Conservation (phyloP, 2,113 vertebrate genomes). For the Festucalex cinctus region DNA sequence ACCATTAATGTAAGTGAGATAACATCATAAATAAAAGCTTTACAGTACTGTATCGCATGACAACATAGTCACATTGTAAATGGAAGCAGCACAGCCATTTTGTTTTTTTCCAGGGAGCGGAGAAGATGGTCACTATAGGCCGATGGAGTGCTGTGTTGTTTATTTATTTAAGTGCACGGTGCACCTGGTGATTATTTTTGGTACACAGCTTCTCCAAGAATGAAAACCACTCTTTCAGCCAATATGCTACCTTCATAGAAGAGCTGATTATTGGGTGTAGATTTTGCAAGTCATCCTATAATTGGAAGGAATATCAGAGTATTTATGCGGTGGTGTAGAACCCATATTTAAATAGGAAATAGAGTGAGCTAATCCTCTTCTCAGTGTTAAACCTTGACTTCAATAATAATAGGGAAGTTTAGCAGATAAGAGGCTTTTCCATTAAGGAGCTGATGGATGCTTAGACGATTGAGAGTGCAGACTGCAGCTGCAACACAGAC, state of each 20-base stretch:
- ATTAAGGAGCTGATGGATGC: slow-evolving; percentile 48
- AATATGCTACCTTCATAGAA: not conserved
- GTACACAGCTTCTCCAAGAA: not conserved
- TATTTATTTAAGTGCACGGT: not conserved
- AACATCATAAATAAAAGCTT: no score
- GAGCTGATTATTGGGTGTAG: not conserved
- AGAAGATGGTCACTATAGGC: not conserved
- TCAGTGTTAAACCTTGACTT: slow-evolving; percentile 58
- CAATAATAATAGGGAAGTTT: slow-evolving; percentile 64
- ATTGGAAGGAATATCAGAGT: not conserved
- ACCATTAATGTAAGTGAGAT: no score
- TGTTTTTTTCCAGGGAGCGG: no score
- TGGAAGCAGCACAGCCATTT: no score
- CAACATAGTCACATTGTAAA: not conserved
- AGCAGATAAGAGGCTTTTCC: slow-evolving; percentile 61
- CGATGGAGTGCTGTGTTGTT: not conserved
- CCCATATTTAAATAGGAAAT: slow-evolving; percentile 1
- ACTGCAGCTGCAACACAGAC: not conserved
- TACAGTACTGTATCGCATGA: no score
- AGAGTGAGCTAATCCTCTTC: slow-evolving; percentile 39
- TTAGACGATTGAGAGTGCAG: slow-evolving; percentile 29
- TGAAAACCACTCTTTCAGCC: not conserved
- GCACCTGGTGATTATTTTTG: not conserved
- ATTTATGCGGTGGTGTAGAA: not conserved
- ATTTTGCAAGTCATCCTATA: not conserved